Conservation (phyloP, 1,140 invertebrate genomes). For the Heliothis subflexa region DNA sequence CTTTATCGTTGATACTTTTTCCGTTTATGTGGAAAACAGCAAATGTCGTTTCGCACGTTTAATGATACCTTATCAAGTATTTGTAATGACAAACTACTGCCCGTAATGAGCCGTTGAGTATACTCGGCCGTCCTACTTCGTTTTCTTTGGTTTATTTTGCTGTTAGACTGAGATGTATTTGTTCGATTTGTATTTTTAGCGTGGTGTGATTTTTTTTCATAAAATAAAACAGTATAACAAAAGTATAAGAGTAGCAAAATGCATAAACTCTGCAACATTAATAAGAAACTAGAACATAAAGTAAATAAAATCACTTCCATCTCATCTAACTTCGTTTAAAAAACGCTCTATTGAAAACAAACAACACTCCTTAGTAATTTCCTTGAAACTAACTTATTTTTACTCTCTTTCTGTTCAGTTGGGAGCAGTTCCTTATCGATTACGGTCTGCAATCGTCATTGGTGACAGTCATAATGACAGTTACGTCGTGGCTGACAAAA, state of each 20-base stretch:
- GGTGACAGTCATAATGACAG: too few relatives aligned
- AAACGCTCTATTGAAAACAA: constrained; percentile 42
- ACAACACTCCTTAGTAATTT: constrained; percentile 47
- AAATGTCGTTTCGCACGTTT: constrained; percentile 8
- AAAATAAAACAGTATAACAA: background rate
- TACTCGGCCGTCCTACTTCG: background rate
- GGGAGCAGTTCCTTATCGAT: background rate
- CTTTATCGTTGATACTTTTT: constrained; percentile 25
- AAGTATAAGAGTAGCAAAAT: background rate
- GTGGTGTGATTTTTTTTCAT: background rate
- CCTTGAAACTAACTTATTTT: constrained; percentile 36
- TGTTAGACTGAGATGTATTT: background rate
- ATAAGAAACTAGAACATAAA: constrained; percentile 2
- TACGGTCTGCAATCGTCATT: too few relatives aligned
- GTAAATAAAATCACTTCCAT: constrained; percentile 42
- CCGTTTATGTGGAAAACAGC: constrained; percentile 2
- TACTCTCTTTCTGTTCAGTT: constrained; percentile 6
- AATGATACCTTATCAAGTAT: constrained; percentile 10
- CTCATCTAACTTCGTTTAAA: constrained; percentile 46
- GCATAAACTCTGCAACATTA: constrained; percentile 11
- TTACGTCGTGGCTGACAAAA: background rate
- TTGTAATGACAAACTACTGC: constrained; percentile 10
- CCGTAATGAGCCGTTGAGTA: background rate
- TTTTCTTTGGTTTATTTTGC: constrained; percentile 7
- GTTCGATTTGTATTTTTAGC: background rate